phyloP scores from a whole-genome alignment of 1,140 invertebrate species.

The Brachionus paranguensis region DNA sequence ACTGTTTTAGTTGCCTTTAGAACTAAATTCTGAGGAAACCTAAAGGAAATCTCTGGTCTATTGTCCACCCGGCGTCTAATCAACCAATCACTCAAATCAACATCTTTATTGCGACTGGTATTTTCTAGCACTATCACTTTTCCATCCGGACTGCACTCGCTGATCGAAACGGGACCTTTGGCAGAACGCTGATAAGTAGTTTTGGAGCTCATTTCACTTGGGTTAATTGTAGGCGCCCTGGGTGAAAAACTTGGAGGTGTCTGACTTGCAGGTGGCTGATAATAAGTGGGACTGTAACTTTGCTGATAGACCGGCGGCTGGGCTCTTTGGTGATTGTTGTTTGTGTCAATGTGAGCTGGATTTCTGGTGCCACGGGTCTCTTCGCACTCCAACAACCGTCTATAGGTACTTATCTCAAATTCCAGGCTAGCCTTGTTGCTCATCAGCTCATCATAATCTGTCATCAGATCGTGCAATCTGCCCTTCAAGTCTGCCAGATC shows the following conservation, averaged over 20 bases:
- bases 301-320: neutral
- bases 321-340: neutral
- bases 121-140: conserved; percentile 58
- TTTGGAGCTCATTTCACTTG: conserved; percentile 53
- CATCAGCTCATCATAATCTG: conserved; percentile 54
- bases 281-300: neutral
- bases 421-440: conserved; percentile 54
- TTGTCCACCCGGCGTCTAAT: conserved; percentile 36
- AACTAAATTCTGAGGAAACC: neutral
- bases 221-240: neutral
- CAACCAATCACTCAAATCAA: conserved; percentile 36
- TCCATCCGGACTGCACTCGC: conserved; percentile 57
- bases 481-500: conserved; percentile 50
- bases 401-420: conserved; percentile 53
- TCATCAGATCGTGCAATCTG: conserved; percentile 53
- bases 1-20: conserved; percentile 4
- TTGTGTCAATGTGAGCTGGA: neutral
- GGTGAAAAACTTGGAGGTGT: neutral
- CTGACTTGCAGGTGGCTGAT: neutral
- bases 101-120: conserved; percentile 46
- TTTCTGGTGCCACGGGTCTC: conserved; percentile 44
- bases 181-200: conserved; percentile 59
- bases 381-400: conserved; percentile 51
- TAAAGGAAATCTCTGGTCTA: neutral
- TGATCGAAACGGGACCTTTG: conserved; percentile 56